Conservation (phyloP, 2,113 vertebrate species). For the Polypterus bichir region DNA sequence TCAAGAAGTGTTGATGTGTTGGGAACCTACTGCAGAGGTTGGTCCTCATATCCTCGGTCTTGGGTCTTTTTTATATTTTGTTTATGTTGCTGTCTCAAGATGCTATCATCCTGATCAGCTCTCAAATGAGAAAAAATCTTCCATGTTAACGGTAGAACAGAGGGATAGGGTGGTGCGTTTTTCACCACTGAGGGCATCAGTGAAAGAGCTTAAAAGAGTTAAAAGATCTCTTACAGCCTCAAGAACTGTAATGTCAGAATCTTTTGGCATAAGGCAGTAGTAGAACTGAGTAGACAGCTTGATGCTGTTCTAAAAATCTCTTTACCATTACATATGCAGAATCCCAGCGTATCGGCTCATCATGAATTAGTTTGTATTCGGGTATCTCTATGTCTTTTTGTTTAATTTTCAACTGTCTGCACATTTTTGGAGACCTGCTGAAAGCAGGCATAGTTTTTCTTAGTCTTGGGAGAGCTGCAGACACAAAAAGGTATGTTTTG, state of each 20-base stretch:
- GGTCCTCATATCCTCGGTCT: constrained; percentile 5
- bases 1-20: constrained; percentile 15
- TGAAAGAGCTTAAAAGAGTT: constrained; percentile 13
- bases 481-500: constrained; percentile 9
- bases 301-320: constrained; percentile 12
- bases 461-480: constrained; percentile 10
- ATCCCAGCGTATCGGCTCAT: constrained; percentile 18
- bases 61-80: neutral
- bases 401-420: constrained; percentile 10
- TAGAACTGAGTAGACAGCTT: constrained; percentile 14
- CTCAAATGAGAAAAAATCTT: constrained; percentile 14
- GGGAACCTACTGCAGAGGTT: constrained; percentile 1
- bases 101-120: constrained; percentile 7
- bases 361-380: constrained; percentile 16
- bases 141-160: constrained; percentile 17
- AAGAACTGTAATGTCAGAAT: constrained; percentile 10
- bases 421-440: constrained; percentile 15
- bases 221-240: constrained; percentile 8
- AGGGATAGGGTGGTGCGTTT: constrained; percentile 14
- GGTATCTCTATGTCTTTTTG: constrained; percentile 9
- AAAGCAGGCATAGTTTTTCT: constrained; percentile 13
- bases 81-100: constrained; percentile 7
- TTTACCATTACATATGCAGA: constrained; percentile 18
- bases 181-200: constrained; percentile 16
- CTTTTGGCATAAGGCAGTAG: constrained; percentile 15